Evolutionary conservation across 2,113 vertebrate genomes (phyloP), one percentile per base, ranked within the genome.

Genomic region (Festucalex cinctus): DNA sequence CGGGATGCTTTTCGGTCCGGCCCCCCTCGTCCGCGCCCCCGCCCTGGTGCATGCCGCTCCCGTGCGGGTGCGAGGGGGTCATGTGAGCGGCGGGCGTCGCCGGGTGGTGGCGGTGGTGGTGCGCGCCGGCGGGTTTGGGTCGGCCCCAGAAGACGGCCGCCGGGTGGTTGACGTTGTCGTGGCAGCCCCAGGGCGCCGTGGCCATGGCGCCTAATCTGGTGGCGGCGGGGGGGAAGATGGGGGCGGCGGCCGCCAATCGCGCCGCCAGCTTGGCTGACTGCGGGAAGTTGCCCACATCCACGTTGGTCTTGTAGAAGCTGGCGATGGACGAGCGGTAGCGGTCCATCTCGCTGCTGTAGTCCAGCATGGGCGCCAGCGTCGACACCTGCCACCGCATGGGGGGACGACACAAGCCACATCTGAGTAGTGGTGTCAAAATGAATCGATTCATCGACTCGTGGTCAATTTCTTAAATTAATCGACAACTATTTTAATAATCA

Each of bases 281-380:
- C 2, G 94, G 94, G 86, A 96, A 96, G 68, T 93, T 94, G 35
- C 93, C 86, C 73, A 92, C 92, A 73, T 91, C 94, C 91, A 90
- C 93, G 83, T 93, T 92, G 82, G 91, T 94, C 88, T 96, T 96
- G 88, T 96, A 95, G 93, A 96, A 95, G 80, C 85, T 94, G 78
- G 95, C 95, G 41, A 97, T 95, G 73, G 95, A 96, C 20, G 94
- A 95, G 70, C 95, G 93, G 84, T 95, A 96, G 13, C 95, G 92
- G 87, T 97, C 95, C 94, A 96, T 95, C 88, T 96, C 95, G 2
- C 94, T 92, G 80, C 91, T 94, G 93, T 96, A 96, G 91, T 97
- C 95, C 92, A 94, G 84, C 85, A 97, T 93, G n/a, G 85, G 86
- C 0, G 80, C 69, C 53, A 90, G 62, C 0, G 83, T 53, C 0